Conservation (phyloP, 2,797 vertebrate species). For the Rhinogobio ventralis region DNA sequence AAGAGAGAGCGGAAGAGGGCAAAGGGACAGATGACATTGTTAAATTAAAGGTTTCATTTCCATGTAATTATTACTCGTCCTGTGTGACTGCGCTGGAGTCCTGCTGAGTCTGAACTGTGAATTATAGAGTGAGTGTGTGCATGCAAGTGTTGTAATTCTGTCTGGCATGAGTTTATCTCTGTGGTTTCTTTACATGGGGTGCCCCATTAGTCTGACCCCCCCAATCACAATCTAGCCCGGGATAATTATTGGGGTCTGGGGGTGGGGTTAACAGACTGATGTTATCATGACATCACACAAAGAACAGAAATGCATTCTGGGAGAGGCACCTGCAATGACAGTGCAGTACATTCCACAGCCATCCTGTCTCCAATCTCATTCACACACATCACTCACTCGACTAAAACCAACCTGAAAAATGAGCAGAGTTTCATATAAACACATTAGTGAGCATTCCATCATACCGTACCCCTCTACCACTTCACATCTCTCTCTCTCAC, state of each 20-base stretch:
- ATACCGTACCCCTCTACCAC: neutral
- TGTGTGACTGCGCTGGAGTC: constrained; percentile 25
- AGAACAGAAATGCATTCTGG: constrained; percentile 35
- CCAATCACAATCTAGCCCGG: constrained; percentile 16
- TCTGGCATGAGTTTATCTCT: constrained; percentile 39
- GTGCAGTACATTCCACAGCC: constrained; percentile 55
- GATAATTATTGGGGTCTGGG: constrained; percentile 34
- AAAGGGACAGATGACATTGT: constrained; percentile 36
- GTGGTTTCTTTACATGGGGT: constrained; percentile 42
- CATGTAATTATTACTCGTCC: constrained; percentile 32
- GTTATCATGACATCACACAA: constrained; percentile 58
- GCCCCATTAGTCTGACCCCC: constrained; percentile 41
- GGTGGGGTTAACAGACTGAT: constrained; percentile 47
- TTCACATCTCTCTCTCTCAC: constrained; percentile 21
- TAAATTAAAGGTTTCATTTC: constrained; percentile 42
- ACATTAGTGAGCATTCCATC: constrained; percentile 35
- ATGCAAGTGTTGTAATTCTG: constrained; percentile 42
- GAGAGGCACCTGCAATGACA: constrained; percentile 57
- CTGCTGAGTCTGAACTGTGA: constrained; percentile 36
- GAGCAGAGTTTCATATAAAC: constrained; percentile 39
- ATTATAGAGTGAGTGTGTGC: constrained; percentile 17
- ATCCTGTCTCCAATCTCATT: constrained; percentile 45
- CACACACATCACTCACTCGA: constrained; percentile 41
- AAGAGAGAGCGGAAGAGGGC: neutral
- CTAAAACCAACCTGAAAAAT: constrained; percentile 28